Conservation (phyloP, 2,113 vertebrate genomes). For the Calidris pygmaea region DNA sequence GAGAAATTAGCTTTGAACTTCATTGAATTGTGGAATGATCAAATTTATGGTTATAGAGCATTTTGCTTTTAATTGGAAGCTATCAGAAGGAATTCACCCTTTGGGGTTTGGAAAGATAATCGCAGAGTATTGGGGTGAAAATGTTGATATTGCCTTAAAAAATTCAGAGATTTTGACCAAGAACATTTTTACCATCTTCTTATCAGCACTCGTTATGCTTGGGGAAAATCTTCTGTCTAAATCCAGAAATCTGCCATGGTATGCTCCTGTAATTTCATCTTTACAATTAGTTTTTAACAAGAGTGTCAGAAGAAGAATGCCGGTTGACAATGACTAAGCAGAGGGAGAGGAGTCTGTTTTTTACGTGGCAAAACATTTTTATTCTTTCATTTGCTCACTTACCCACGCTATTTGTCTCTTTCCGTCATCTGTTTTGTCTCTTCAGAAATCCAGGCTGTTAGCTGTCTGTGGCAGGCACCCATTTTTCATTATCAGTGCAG, state of each 20-base stretch:
- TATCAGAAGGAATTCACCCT: not conserved
- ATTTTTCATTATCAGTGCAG: not conserved
- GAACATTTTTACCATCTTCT: not conserved
- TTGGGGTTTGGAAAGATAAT: not conserved
- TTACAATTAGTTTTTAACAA: not conserved
- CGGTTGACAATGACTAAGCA: not conserved
- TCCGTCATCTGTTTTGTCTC: not conserved
- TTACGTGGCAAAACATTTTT: not conserved
- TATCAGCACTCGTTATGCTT: not conserved
- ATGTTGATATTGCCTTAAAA: not conserved
- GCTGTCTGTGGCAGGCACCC: not conserved
- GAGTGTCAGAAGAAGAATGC: not conserved
- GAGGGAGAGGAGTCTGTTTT: not conserved
- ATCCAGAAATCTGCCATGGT: not conserved
- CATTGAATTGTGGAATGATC: not conserved
- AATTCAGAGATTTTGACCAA: not conserved
- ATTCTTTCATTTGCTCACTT: conserved; percentile 7
- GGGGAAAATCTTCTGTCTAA: not conserved
- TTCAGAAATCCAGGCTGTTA: not conserved
- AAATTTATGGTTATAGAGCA: not conserved
- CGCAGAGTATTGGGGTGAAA: not conserved
- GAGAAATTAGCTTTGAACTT: not conserved
- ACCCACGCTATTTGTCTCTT: conserved; percentile 1
- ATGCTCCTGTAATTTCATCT: not conserved
- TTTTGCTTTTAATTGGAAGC: not conserved